Percentiles rank a stretch among this genome's conserved stretches.
These are phyloP conservation scores for Standfussiana lucernea DNA, from an alignment of 2,888 invertebrate species.

Conservation along the genomic window DNA sequence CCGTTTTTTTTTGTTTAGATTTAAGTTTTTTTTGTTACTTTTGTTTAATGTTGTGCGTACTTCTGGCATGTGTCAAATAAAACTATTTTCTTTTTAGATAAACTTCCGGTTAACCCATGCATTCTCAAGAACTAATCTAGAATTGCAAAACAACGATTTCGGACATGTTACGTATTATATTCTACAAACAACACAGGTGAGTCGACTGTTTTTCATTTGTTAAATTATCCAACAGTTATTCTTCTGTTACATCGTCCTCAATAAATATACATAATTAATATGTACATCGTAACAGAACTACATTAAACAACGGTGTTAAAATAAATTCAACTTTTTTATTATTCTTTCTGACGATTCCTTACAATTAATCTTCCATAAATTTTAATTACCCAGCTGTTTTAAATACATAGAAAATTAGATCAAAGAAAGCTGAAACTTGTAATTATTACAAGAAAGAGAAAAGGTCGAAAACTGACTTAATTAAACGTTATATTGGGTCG, in stretches of 20 bases:
- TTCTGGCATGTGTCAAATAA: no score
- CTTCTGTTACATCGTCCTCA: background rate
- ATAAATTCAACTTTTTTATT: conserved; percentile 18
- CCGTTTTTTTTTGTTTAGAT: no score
- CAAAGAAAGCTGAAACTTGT: conserved; percentile 76
- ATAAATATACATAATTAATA: background rate
- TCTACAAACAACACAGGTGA: background rate
- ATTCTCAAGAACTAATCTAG: no score
- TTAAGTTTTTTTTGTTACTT: no score
- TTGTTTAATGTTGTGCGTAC: no score
- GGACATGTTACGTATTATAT: background rate
- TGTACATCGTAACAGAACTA: background rate
- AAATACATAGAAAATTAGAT: conserved; percentile 75
- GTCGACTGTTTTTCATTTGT: no score
- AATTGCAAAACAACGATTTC: no score
- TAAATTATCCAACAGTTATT: background rate
- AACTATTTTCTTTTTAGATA: no score
- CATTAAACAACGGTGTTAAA: background rate
- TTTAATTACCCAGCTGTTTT: conserved; percentile 64
- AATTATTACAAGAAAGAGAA: conserved; percentile 75
- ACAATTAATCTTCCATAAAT: conserved; percentile 48
- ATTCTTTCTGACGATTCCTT: conserved; percentile 41
- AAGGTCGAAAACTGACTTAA: conserved; percentile 73
- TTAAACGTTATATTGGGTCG: conserved; percentile 75
- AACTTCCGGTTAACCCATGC: no score